These are phyloP conservation scores for Agrilus mali DNA, from an alignment of 2,888 invertebrate genomes.

Conservation along the genomic window DNA sequence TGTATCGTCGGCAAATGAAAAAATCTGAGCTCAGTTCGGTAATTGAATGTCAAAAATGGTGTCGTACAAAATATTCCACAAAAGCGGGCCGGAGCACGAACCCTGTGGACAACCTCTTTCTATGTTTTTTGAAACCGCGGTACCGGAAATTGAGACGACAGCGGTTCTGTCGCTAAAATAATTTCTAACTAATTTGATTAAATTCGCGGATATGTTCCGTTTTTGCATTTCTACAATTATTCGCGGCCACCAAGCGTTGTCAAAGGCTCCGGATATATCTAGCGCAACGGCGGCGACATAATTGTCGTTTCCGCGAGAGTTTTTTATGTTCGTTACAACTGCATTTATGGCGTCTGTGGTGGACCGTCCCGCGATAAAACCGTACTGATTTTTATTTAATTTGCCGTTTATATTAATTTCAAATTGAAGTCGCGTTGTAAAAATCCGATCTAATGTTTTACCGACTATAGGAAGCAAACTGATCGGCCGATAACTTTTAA, in stretches of 20 bases:
- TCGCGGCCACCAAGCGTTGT: conserved; percentile 20
- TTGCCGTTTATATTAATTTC: not conserved
- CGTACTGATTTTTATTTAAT: conserved; percentile 3
- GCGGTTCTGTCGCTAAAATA: conserved; percentile 5
- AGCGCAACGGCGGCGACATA: conserved; percentile 8
- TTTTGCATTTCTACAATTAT: too few relatives aligned
- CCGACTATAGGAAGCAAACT: conserved; percentile 4
- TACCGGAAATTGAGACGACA: not conserved
- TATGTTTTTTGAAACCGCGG: not conserved
- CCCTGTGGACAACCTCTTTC: conserved; percentile 7
- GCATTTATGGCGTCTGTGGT: conserved; percentile 4
- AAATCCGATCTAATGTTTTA: conserved; percentile 1
- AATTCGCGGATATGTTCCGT: too few relatives aligned
- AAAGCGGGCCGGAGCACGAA: conserved; percentile 3
- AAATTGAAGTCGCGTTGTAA: conserved; percentile 2
- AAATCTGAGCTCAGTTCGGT: too few relatives aligned
- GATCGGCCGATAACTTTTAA: conserved; percentile 2
- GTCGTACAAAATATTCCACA: too few relatives aligned
- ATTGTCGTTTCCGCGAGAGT: conserved; percentile 2
- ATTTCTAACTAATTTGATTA: conserved; percentile 1
- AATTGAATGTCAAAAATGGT: too few relatives aligned
- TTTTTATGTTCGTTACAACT: not conserved
- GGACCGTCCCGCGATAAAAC: conserved; percentile 2
- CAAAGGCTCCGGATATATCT: conserved; percentile 16
- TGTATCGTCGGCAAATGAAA: too few relatives aligned